Evolutionary conservation across 2,888 invertebrate genomes (phyloP), one percentile per base, ranked within the genome.

Genomic region (Andrena fulva): DNA sequence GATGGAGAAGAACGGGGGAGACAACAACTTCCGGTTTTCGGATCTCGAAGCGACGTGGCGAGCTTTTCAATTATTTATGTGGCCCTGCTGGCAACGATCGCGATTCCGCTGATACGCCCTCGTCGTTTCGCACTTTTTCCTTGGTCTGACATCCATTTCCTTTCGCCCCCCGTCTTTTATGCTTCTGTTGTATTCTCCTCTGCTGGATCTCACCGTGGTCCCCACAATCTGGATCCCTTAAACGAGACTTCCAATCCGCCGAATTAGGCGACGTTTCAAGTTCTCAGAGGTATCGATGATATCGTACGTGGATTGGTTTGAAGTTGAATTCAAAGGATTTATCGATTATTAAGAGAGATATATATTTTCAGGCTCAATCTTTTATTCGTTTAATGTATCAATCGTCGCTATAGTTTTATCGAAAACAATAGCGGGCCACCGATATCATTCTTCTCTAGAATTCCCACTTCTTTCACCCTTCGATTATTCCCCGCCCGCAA

Each of bases 51-150:
- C 80, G 67, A 81, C 54, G 48, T 62, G 63, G 35, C 59, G 63
- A 80, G 60, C 71, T 56, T 82, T 80, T 80, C 80, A 87, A 84
- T 86, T 86, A 84, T 80, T 82, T 78, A 72, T 77, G 67, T 78
- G 82, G 27, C 54, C 33, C 74, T 50, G 35, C 71, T 73, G 75
- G 33, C 64, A 74, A 81, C 77, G 75, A 82, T 77, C 60, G 54
- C 63, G 59, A 59, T 60, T 60, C 63, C 56, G 24, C 33, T 59
- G 69, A 80, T 76, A 60, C 75, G 60, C 64, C 67, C 77, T 31
- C 52, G 71, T 80, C 60, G 71, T 79, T 68, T 62, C 56, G 8
- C 31, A 24, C 62, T 72, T 73, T 35, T 54, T n/a, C 16, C 48
- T 16, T 5, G 1, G 20, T 8, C 72, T 35, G 71, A 68, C 73